Conservation (phyloP, 1,140 invertebrate species). For the Brachionus koreanus region DNA sequence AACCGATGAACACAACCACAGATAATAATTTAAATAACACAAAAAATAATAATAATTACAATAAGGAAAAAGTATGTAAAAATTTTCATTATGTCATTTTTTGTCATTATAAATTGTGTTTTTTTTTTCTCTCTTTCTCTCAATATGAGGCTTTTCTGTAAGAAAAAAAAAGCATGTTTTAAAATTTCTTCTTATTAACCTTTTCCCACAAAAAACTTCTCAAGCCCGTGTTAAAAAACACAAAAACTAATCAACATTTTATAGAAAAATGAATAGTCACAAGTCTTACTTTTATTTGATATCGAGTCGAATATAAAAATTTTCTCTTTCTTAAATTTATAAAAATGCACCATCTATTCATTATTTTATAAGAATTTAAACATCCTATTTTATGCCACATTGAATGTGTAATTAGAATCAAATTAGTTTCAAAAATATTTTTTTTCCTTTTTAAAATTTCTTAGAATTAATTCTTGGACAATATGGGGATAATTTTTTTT, state of each 20-base stretch:
- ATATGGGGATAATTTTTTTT: no score
- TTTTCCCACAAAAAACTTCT: background rate
- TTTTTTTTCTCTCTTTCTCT: background rate
- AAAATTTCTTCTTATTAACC: background rate
- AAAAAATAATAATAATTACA: constrained; percentile 32
- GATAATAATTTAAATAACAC: constrained; percentile 30
- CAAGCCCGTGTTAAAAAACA: no score
- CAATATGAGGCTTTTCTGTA: background rate
- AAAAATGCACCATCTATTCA: no score
- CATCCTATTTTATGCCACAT: no score
- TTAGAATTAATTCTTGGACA: no score
- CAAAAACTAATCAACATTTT: no score
- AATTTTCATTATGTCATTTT: no score
- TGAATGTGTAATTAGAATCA: no score
- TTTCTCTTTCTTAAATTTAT: no score
- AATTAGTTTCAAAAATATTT: no score
- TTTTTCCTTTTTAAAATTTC: no score
- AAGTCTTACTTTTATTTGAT: background rate
- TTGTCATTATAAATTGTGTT: background rate
- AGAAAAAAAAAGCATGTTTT: background rate
- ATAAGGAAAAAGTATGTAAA: constrained; percentile 16
- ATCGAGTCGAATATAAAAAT: background rate
- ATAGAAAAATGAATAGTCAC: background rate
- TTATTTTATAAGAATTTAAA: no score
- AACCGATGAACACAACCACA: constrained; percentile 28